Conservation (phyloP, 2,888 invertebrate species). For the Drosophila melanosoma region DNA sequence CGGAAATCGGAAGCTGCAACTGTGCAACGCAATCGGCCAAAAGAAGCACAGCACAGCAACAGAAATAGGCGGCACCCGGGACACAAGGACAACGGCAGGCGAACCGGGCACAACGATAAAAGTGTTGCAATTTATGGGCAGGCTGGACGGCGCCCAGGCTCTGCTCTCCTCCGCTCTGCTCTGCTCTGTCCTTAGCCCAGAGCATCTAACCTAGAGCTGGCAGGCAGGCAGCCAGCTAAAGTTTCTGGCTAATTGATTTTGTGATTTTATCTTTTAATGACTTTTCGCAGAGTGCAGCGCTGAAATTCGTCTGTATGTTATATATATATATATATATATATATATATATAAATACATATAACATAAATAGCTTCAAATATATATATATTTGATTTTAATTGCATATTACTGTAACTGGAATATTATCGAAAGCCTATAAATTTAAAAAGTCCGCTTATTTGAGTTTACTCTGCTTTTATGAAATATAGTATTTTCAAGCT, state of each 20-base stretch:
- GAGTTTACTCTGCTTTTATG: background rate
- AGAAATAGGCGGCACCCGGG: constrained; percentile 74
- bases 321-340: constrained; percentile 7
- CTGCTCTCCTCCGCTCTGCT: too few species aligned
- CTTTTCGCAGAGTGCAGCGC: constrained; percentile 68
- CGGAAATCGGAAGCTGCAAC: constrained; percentile 81
- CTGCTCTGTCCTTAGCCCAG: constrained; percentile 20
- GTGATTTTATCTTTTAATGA: constrained; percentile 81
- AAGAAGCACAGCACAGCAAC: constrained; percentile 47
- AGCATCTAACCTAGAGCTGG: constrained; percentile 20
- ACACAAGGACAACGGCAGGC: constrained; percentile 58
- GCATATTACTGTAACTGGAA: constrained; percentile 27
- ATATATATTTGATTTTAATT: constrained; percentile 61
- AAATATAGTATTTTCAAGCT: background rate
- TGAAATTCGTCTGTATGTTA: constrained; percentile 31
- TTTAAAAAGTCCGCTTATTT: background rate
- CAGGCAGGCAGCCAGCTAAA: constrained; percentile 56
- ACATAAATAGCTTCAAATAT: background rate
- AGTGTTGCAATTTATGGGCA: constrained; percentile 80
- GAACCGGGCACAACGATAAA: constrained; percentile 65
- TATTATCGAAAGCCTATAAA: background rate
- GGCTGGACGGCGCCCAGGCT: constrained; percentile 66
- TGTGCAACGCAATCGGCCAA: constrained; percentile 69
- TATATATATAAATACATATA: constrained; percentile 6
- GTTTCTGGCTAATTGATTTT: constrained; percentile 82